Percentiles rank a stretch among this genome's conserved stretches.
Conservation (phyloP, 2,797 vertebrate species). For the Onychomys arenicola region DNA sequence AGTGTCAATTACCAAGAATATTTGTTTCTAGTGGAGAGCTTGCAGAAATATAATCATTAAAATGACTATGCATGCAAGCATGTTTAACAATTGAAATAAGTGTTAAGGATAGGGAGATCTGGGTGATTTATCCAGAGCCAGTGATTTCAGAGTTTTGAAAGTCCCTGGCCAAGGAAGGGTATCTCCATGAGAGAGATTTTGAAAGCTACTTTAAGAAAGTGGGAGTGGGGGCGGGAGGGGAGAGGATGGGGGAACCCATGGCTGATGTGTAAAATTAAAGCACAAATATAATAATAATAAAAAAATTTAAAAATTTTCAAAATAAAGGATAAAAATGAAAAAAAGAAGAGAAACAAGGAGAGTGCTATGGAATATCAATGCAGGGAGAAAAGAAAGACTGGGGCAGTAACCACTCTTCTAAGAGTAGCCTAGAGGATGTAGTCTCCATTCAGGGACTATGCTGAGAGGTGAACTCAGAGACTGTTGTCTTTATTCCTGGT, state of each 20-base stretch:
- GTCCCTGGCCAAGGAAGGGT: not conserved
- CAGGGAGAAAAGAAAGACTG: not conserved
- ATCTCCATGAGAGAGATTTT: not conserved
- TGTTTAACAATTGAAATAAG: not conserved
- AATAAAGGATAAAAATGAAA: no score
- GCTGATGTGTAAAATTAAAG: no score
- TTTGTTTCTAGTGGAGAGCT: not conserved
- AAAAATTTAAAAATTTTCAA: no score
- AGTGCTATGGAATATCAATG: not conserved
- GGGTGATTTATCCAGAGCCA: not conserved
- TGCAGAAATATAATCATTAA: not conserved
- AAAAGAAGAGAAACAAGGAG: not conserved
- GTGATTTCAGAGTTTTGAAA: not conserved
- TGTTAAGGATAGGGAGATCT: not conserved
- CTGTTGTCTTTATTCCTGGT: not conserved
- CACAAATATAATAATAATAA: no score
- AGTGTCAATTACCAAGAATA: not conserved
- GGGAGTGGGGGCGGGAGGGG: no score
- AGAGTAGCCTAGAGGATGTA: not conserved
- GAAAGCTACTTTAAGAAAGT: not conserved
- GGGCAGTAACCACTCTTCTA: not conserved
- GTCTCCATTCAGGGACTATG: not conserved
- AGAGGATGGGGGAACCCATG: no score
- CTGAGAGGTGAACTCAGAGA: not conserved
- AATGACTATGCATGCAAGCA: not conserved